Percentiles rank a stretch among this genome's conserved stretches.
Conservation (phyloP, 2,888 invertebrate genomes). For the Melanostoma scalare region DNA sequence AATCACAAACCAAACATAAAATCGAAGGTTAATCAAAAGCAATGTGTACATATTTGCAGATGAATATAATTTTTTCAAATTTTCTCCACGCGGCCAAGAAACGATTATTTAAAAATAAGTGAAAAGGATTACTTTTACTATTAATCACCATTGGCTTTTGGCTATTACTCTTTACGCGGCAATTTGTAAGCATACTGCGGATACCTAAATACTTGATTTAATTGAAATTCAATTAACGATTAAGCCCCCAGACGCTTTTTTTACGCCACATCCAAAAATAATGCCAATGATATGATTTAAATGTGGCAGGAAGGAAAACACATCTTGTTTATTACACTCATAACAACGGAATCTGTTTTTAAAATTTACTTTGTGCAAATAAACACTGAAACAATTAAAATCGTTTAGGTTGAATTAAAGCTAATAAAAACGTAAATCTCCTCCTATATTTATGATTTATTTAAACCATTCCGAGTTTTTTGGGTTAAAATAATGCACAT, state of each 20-base stretch:
- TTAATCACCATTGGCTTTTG: not conserved
- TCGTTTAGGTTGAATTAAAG: slow-evolving; percentile 39
- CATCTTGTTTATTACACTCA: slow-evolving; percentile 37
- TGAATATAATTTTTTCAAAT: no score
- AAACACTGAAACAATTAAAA: slow-evolving; percentile 46
- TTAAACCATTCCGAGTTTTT: not conserved
- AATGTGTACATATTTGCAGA: no score
- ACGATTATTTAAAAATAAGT: no score
- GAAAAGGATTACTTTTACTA: no score
- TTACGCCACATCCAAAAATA: slow-evolving; percentile 3
- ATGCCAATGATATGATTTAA: slow-evolving; percentile 8
- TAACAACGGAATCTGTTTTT: slow-evolving; percentile 45
- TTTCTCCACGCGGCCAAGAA: no score
- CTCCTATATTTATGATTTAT: slow-evolving; percentile 5
- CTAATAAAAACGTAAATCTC: slow-evolving; percentile 18
- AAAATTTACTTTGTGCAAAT: slow-evolving; percentile 37
- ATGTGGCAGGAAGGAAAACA: slow-evolving; percentile 20
- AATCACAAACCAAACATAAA: no score
- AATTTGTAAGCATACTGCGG: slow-evolving; percentile 5
- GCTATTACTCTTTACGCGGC: not conserved
- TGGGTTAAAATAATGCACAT: not conserved
- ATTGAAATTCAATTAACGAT: not conserved
- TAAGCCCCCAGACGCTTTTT: not conserved
- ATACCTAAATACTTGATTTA: not conserved
- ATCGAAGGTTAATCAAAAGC: no score